Conservation (phyloP, 2,797 vertebrate genomes). For the Thunnus albacares region DNA sequence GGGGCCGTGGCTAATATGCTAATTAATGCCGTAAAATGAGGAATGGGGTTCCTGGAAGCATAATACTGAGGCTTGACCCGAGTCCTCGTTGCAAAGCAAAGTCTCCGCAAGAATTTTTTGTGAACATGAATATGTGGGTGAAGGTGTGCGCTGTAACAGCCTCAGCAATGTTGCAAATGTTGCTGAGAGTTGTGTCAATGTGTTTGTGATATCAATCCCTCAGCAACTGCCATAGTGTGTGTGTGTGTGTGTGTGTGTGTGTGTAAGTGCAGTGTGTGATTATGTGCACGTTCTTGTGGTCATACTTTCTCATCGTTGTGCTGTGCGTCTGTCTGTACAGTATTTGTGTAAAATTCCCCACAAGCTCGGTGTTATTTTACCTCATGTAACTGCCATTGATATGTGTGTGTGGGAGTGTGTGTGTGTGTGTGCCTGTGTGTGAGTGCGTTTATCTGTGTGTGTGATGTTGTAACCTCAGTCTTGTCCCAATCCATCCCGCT, state of each 20-base stretch:
- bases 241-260: conserved; percentile 36
- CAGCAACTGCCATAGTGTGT: conserved; percentile 3
- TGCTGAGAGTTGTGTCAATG: conserved; percentile 24
- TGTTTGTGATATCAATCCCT: conserved; percentile 31
- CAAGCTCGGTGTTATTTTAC: conserved; percentile 36
- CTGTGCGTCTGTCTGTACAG: not conserved
- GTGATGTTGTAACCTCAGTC: conserved; percentile 28
- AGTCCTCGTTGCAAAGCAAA: conserved; percentile 6
- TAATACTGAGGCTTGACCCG: not conserved
- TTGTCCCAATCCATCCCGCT: conserved; percentile 50
- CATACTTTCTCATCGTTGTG: conserved; percentile 7
- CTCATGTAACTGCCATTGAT: not conserved
- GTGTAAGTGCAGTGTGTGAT: conserved; percentile 8
- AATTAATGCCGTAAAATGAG: conserved; percentile 30
- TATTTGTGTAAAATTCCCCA: not conserved
- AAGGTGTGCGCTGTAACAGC: conserved; percentile 26
- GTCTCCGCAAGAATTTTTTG: not conserved
- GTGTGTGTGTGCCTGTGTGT: not conserved
- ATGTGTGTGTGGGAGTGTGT: not conserved
- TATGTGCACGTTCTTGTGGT: not conserved
- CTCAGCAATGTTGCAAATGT: not conserved
- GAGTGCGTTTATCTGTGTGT: not conserved
- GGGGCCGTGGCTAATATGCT: conserved; percentile 38
- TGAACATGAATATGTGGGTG: not conserved
- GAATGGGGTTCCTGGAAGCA: conserved; percentile 13